Evolutionary conservation across 2,797 vertebrate genomes (phyloP).

Genomic region (Pseudochirops corinnae): DNA sequence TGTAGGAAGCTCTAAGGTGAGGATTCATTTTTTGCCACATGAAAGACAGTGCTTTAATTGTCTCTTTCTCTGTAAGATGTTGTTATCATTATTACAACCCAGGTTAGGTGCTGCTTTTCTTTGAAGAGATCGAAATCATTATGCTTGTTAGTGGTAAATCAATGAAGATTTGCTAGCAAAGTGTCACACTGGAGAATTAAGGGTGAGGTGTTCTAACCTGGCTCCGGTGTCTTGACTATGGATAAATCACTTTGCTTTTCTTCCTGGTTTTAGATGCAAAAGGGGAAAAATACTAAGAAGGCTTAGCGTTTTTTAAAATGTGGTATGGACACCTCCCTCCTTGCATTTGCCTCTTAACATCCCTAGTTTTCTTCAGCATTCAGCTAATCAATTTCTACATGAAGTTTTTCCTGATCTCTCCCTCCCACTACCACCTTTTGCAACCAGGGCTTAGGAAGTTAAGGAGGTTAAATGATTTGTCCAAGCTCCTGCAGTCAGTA

Average conservation of each 20-base stretch:
- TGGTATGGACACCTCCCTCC: not conserved
- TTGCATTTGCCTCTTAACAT: not conserved
- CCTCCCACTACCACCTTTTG: not conserved
- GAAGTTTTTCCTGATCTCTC: not conserved
- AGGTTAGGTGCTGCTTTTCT: constrained; percentile 50
- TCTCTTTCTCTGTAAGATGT: constrained; percentile 39
- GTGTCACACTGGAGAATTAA: constrained; percentile 12
- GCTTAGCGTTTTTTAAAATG: not conserved
- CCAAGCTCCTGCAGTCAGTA: not conserved
- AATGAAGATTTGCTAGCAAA: constrained; percentile 25
- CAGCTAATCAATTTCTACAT: not conserved
- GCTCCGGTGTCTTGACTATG: not conserved
- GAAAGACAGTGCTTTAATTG: constrained; percentile 41
- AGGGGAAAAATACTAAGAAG: constrained; percentile 13
- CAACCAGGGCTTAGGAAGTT: not conserved
- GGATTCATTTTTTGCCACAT: constrained; percentile 22
- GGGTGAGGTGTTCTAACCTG: constrained; percentile 10
- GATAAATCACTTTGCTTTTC: constrained; percentile 28
- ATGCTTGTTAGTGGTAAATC: constrained; percentile 56
- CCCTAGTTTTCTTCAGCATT: not conserved
- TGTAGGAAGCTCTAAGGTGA: constrained; percentile 54
- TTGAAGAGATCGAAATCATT: constrained; percentile 32
- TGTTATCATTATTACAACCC: constrained; percentile 53
- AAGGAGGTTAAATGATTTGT: not conserved
- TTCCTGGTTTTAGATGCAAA: constrained; percentile 24